Base-by-base conservation (phyloP, 2,888 invertebrate genomes). In the Aleiodes leptofemur region DNA sequence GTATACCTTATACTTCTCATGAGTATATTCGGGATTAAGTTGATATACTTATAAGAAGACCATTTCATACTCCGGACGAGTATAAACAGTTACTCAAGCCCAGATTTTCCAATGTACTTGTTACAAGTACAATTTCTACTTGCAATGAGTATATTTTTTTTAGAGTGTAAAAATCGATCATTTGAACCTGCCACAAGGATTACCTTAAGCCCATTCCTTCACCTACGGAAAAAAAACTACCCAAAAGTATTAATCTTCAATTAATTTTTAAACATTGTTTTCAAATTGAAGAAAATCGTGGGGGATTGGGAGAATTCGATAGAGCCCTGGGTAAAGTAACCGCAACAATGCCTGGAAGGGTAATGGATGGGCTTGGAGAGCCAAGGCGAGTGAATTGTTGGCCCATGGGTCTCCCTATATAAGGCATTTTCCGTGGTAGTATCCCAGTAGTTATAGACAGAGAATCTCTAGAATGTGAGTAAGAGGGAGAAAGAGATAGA, bases 311-410 rank as follows among this genome's bases (percentile, higher is more conserved):
- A 72, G 81, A 80, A 81, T 81, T 79, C 82, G 82, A 83, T 82
- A 82, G 82, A 80, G 61, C 50, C 34, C 72, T 78, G 82, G 82
- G 83, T 85, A 85, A 81, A 86, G 86, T 84, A 86, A 87, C 88
- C 87, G 86, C 87, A 86, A 86, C 87, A 86, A 86, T 86, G 83
- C 84, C 68, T 83, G 83, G 80, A 80, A 69, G 79, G 82, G 85
- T 87, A 88, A 88, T 86, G 86, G 87, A 88, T 88, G 87, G 88
- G 85, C 85, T 82, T 80, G 84, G 83, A 86, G 86, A 87, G 82
- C 86, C 85, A 81, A 86, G 85, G 79, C 87, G 88, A 88, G 88
- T 88, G 88, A 88, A 88, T 89, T 89, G 88, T 89, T 88, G 88
- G 87, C 83, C 86, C 85, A 81, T 82, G 85, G 86, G 61, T 61